A percentile compares a stretch with the other conserved stretches of the same genome.
Evolutionary conservation across 2,888 invertebrate genomes (phyloP).

Genomic region (Cenopis cana): DNA sequence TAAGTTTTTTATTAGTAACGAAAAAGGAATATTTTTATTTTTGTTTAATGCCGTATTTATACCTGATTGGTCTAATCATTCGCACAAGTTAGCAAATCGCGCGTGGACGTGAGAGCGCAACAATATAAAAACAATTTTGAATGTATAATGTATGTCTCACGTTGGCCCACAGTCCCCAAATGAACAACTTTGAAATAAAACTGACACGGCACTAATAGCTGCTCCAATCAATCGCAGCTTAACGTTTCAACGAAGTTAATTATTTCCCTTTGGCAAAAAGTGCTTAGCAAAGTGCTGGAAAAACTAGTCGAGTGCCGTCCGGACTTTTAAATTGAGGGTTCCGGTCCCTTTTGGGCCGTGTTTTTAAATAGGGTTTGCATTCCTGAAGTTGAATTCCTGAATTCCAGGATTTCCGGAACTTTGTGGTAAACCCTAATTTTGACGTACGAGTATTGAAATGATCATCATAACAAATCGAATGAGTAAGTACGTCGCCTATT

Average conservation of each 20-base stretch:
- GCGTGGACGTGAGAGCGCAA: neutral
- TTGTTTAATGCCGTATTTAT: too few species aligned
- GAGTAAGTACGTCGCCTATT: too few species aligned
- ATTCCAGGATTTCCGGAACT: too few species aligned
- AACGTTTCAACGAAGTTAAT: conserved; percentile 28
- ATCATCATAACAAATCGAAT: too few species aligned
- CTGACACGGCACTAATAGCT: conserved; percentile 27
- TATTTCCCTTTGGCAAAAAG: conserved; percentile 34
- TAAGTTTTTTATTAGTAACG: too few species aligned
- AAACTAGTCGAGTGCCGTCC: conserved; percentile 11
- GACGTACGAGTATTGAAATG: too few species aligned
- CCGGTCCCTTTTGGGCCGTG: neutral
- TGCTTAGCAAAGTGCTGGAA: conserved; percentile 16
- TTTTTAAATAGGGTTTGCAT: neutral
- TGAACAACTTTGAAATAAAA: conserved; percentile 12
- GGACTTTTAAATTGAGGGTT: conserved; percentile 11
- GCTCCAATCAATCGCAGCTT: conserved; percentile 41
- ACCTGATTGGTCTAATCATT: too few species aligned
- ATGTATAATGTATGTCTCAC: neutral
- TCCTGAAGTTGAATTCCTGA: too few species aligned
- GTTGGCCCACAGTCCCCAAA: conserved; percentile 5
- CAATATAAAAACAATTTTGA: neutral
- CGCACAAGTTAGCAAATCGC: too few species aligned
- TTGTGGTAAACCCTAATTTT: too few species aligned
- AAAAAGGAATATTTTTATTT: too few species aligned